Evolutionary conservation across 2,113 vertebrate species (phyloP).

Genomic region (Dermatemys mawii): DNA sequence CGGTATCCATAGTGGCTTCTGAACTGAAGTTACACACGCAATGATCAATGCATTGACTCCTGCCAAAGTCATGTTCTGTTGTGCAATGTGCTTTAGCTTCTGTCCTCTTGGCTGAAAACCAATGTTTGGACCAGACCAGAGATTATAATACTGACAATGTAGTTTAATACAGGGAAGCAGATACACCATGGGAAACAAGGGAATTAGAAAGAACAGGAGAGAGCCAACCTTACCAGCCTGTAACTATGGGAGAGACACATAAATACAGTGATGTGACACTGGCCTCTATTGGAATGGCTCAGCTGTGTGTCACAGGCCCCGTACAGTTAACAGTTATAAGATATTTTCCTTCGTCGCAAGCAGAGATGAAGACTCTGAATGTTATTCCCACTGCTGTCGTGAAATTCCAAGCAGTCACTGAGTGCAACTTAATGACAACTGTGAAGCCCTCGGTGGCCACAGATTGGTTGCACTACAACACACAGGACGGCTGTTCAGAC

Average conservation of each 20-base stretch:
- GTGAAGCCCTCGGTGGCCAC: not conserved
- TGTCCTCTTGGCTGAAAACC: not conserved
- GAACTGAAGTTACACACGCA: not conserved
- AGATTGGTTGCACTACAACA: not conserved
- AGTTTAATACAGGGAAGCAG: slow-evolving; percentile 42
- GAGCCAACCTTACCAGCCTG: not conserved
- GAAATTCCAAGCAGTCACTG: not conserved
- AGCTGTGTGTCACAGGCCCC: not conserved
- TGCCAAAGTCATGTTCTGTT: not conserved
- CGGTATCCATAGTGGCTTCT: not conserved
- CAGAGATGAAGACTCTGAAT: not conserved
- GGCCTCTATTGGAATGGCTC: not conserved
- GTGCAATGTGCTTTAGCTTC: not conserved
- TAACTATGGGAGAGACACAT: not conserved
- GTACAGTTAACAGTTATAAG: not conserved
- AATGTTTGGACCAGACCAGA: not conserved
- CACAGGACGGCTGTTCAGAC: not conserved
- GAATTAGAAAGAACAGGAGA: not conserved
- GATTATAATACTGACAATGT: slow-evolving; percentile 1
- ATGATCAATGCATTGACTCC: not conserved
- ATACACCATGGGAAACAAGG: slow-evolving; percentile 8
- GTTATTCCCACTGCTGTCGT: not conserved
- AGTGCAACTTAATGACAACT: too few relatives aligned
- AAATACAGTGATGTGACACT: not conserved
- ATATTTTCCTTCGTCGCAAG: not conserved